These are phyloP conservation scores for Misgurnus anguillicaudatus DNA, from an alignment of 2,113 vertebrate genomes.

Conservation along the genomic window DNA sequence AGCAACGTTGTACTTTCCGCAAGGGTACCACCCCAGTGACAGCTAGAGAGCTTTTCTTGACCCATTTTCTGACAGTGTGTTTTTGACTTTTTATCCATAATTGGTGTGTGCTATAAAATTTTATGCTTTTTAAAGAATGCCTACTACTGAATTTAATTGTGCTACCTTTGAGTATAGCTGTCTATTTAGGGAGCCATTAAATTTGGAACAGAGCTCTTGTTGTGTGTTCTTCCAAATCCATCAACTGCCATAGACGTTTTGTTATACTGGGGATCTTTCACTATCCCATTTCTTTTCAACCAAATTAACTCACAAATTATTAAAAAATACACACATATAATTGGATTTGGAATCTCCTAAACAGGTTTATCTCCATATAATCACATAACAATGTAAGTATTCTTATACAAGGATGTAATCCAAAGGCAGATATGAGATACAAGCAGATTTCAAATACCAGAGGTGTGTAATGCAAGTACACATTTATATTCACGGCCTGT, in stretches of 20 bases:
- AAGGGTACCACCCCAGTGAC: too few species aligned
- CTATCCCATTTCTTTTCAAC: background rate
- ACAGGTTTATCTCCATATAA: constrained; percentile 1
- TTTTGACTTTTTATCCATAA: too few species aligned
- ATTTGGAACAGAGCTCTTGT: constrained; percentile 26
- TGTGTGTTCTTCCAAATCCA: constrained; percentile 74
- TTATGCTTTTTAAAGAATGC: too few species aligned
- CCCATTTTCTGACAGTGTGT: too few species aligned
- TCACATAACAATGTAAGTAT: background rate
- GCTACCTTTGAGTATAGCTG: too few species aligned
- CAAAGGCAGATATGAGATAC: background rate
- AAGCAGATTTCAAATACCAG: background rate
- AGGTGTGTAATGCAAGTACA: background rate
- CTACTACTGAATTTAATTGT: too few species aligned
- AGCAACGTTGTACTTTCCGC: too few species aligned
- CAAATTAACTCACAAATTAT: background rate
- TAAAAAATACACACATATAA: constrained; percentile 4
- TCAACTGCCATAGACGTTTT: constrained; percentile 73
- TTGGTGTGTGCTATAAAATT: too few species aligned
- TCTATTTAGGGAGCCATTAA: too few species aligned
- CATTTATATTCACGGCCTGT: background rate
- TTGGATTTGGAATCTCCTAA: constrained; percentile 20
- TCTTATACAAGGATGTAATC: background rate
- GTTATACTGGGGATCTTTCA: constrained; percentile 55
- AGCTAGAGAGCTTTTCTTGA: too few species aligned